A percentile compares a stretch with the other conserved stretches of the same genome.
Evolutionary conservation across 2,113 vertebrate genomes (phyloP).

Genomic region (Epinephelus cyanopodus): DNA sequence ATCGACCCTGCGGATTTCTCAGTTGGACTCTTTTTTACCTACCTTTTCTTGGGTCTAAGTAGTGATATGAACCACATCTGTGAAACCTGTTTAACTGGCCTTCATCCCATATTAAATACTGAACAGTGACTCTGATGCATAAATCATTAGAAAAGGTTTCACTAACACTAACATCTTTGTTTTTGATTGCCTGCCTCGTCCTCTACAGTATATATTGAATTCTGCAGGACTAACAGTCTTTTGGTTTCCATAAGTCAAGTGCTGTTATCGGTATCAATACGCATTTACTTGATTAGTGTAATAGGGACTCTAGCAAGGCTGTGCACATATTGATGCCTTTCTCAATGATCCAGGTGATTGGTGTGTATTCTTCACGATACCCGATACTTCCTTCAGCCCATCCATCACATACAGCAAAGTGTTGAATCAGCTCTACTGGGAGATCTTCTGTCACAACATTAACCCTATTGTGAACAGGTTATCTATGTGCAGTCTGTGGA

Average conservation of each 20-base stretch:
- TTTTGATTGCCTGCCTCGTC: not conserved
- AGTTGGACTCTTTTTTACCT: not conserved
- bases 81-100: not conserved
- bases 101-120: not conserved
- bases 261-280: conserved; percentile 39
- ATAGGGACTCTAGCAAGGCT: conserved; percentile 24
- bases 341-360: conserved; percentile 12
- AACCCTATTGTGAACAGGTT: not conserved
- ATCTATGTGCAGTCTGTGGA: not conserved
- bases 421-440: not conserved
- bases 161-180: not conserved
- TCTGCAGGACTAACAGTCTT: not conserved
- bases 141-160: not conserved
- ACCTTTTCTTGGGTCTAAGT: not conserved
- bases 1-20: not conserved
- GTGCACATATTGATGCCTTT: conserved; percentile 39
- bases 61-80: not conserved
- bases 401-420: not conserved
- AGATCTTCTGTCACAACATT: not conserved
- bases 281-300: conserved; percentile 45
- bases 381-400: not conserved
- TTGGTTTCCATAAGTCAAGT: not conserved
- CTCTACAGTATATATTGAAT: not conserved
- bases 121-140: not conserved
- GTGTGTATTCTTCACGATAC: not conserved